Base-by-base conservation (phyloP, 2,797 vertebrate species). In the Podargus strigoides region DNA sequence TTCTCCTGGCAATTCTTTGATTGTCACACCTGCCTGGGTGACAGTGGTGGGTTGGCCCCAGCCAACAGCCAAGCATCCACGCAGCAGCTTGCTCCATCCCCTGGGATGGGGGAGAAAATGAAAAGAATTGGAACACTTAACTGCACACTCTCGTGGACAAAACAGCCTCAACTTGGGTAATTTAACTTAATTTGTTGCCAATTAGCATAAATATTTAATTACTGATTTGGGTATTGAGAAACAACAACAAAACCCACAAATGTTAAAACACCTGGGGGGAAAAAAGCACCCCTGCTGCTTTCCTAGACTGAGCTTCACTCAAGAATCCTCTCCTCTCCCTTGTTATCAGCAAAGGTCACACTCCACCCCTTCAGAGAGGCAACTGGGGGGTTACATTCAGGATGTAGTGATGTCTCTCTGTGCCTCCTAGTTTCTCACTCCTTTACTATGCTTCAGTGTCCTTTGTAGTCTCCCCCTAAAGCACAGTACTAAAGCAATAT, bases 351-450 rank as follows among this genome's bases (percentile, higher is more conserved):
- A 26, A 9, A 49, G 52, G 37, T 55, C 32, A n/a, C 55, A 32
- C 12, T 58, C 13, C 9, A 14, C 34, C 36, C n/a, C 23, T 26
- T 53, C 34, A 37, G 36, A 2, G n/a, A 84, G 46, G 50, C 7
- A 24, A 3, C 2, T 0, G 9, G 1, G 2, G 6, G 8, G 4
- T 13, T 70, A 49, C 1, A 6, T 18, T 12, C 14, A 14, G 18
- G 30, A 37, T 28, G 5, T 5, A 22, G 42, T 32, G 77, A 47
- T 80, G 67, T 75, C 11, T 36, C 55, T 42, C 37, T 50, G 67
- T 14, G 16, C 12, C 7, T 67, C 32, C 52, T 72, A 2, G 0
- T 49, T 67, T 64, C 32, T 87, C 42, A 32, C 30, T 75, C 58
- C 4, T 47, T 76, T 47, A 28, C 42, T 27, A 0, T 20, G 28